Evolutionary conservation across 2,797 vertebrate species (phyloP).

Genomic region (Artibeus jamaicensis): DNA sequence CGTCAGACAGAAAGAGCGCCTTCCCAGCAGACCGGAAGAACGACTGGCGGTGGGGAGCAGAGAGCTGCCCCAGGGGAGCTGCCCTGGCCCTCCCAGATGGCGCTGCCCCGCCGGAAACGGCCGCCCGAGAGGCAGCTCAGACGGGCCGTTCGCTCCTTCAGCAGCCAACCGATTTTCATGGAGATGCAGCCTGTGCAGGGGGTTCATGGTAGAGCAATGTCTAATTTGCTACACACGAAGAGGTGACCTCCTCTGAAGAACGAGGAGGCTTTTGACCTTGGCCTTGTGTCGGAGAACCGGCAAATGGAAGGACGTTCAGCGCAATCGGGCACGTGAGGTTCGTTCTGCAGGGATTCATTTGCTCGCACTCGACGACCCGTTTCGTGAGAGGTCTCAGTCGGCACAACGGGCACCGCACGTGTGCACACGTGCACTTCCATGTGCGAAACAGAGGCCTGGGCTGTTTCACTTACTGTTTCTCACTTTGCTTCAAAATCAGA

Average conservation of each 20-base stretch:
- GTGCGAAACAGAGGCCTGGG: not conserved
- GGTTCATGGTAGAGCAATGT: not conserved
- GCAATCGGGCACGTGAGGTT: not conserved
- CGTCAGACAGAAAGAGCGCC: not conserved
- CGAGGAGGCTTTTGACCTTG: not conserved
- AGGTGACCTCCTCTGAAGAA: not conserved
- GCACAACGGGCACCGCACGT: accelerated
- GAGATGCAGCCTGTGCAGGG: not conserved
- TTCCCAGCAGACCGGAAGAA: not conserved
- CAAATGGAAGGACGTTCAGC: not conserved
- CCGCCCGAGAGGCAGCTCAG: not conserved
- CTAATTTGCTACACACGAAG: not conserved
- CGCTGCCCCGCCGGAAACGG: not conserved
- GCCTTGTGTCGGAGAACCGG: not conserved
- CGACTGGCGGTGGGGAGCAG: not conserved
- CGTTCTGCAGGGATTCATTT: not conserved
- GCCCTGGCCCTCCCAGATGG: not conserved
- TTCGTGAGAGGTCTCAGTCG: not conserved
- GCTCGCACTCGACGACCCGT: not conserved
- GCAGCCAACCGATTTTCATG: not conserved
- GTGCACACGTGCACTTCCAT: accelerated
- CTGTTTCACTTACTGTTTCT: not conserved
- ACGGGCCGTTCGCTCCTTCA: not conserved
- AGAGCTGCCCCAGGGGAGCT: not conserved
- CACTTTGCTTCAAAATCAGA: not conserved